These are phyloP conservation scores for Characodon lateralis DNA, from an alignment of 2,797 vertebrate genomes.

Conservation along the genomic window DNA sequence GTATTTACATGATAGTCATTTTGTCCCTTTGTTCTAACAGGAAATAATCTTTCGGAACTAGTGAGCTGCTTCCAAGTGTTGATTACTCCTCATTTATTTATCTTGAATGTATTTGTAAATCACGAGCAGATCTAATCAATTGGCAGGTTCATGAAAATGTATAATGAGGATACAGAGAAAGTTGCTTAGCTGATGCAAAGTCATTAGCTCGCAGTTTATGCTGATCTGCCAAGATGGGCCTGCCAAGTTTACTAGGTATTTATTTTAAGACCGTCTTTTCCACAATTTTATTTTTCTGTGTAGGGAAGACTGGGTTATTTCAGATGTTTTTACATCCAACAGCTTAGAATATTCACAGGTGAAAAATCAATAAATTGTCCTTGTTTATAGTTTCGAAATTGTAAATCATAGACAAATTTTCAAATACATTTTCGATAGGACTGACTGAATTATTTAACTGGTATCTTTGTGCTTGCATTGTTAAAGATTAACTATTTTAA, in stretches of 20 bases:
- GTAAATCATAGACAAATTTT: neutral
- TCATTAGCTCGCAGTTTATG: slow-evolving; percentile 61
- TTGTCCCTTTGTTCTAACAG: slow-evolving; percentile 22
- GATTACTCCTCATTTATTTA: slow-evolving; percentile 50
- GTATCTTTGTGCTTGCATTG: neutral
- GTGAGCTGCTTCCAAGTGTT: slow-evolving; percentile 11
- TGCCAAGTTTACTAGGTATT: slow-evolving; percentile 45
- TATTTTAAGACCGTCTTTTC: neutral
- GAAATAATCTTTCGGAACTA: slow-evolving; percentile 17
- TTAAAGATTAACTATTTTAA: no score
- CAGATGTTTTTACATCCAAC: slow-evolving; percentile 21
- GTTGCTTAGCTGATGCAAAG: slow-evolving; percentile 57
- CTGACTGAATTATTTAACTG: neutral
- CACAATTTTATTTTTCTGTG: slow-evolving; percentile 11
- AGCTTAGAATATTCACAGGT: slow-evolving; percentile 11
- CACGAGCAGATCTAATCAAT: slow-evolving; percentile 54
- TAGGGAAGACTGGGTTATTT: slow-evolving; percentile 26
- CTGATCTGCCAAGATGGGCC: slow-evolving; percentile 46
- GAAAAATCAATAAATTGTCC: slow-evolving; percentile 25
- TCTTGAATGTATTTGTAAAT: slow-evolving; percentile 50
- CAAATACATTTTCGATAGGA: neutral
- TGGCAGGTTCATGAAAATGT: slow-evolving; percentile 59
- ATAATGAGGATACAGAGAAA: slow-evolving; percentile 58
- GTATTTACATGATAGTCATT: neutral
- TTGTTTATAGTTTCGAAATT: slow-evolving; percentile 8